A percentile compares a stretch with the other conserved stretches of the same genome.
phyloP scores from a whole-genome alignment of 2,113 vertebrate species.

The Hystrix cristata region DNA sequence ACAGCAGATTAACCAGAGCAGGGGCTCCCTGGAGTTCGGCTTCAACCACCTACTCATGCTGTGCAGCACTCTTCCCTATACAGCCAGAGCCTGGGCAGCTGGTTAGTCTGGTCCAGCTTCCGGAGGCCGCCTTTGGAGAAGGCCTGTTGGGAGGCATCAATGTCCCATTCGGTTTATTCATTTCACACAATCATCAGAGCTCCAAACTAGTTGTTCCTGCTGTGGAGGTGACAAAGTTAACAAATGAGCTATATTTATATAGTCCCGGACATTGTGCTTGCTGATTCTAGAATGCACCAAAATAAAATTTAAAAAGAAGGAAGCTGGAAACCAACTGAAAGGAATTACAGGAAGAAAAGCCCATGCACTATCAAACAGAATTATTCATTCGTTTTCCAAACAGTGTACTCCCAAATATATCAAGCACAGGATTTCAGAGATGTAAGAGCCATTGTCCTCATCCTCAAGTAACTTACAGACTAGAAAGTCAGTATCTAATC shows the following conservation, averaged over 20 bases:
- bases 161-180: neutral
- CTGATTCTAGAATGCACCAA: slow-evolving; percentile 33
- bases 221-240: neutral
- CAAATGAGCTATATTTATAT: neutral
- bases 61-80: neutral
- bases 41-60: neutral
- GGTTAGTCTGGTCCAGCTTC: slow-evolving; percentile 26
- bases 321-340: neutral
- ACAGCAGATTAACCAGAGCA: slow-evolving; percentile 8
- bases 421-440: neutral
- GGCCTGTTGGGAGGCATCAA: neutral
- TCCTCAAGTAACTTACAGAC: neutral
- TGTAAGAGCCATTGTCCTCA: neutral
- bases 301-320: neutral
- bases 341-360: neutral
- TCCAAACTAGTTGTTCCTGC: neutral
- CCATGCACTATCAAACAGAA: neutral
- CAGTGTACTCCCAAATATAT: neutral
- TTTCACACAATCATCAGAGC: neutral
- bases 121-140: neutral
- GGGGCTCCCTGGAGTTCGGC: neutral
- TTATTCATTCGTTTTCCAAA: slow-evolving; percentile 26
- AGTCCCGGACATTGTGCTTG: neutral
- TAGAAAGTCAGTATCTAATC: neutral
- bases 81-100: neutral